Evolutionary conservation across 2,888 invertebrate species (phyloP).

Genomic region (Scrobipalpa atriplicella): DNA sequence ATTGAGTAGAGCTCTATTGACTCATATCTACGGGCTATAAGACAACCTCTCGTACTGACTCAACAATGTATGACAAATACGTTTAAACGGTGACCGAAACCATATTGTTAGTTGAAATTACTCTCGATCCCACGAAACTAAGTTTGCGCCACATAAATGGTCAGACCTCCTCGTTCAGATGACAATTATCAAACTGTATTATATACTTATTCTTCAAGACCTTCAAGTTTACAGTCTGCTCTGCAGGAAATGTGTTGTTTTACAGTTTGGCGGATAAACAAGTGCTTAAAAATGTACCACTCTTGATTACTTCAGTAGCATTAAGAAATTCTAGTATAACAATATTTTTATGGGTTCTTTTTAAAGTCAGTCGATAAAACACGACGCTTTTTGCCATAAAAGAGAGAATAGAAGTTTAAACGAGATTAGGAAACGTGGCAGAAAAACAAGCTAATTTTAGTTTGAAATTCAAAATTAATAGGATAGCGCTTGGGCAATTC

Average conservation of each 20-base stretch:
- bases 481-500: neutral
- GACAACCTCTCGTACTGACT: neutral
- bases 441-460: neutral
- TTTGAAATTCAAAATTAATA: neutral
- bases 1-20: neutral
- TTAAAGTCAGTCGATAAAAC: neutral
- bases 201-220: neutral
- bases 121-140: neutral
- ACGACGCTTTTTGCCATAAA: slow-evolving; percentile 9
- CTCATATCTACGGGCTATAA: too few species aligned
- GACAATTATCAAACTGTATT: neutral
- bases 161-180: neutral
- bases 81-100: neutral
- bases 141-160: slow-evolving; percentile 12
- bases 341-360: neutral
- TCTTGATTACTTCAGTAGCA: neutral
- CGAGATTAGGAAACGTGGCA: neutral
- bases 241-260: too few species aligned
- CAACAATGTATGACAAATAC: slow-evolving; percentile 8
- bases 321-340: slow-evolving; percentile 4
- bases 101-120: slow-evolving; percentile 1
- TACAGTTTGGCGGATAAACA: too few species aligned
- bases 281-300: too few species aligned
- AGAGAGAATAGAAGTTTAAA: neutral
- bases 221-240: neutral